Base-by-base conservation (phyloP, 30 jellyfish, hydroid and myxozoan species). In the Rhopilema esculentum region DNA sequence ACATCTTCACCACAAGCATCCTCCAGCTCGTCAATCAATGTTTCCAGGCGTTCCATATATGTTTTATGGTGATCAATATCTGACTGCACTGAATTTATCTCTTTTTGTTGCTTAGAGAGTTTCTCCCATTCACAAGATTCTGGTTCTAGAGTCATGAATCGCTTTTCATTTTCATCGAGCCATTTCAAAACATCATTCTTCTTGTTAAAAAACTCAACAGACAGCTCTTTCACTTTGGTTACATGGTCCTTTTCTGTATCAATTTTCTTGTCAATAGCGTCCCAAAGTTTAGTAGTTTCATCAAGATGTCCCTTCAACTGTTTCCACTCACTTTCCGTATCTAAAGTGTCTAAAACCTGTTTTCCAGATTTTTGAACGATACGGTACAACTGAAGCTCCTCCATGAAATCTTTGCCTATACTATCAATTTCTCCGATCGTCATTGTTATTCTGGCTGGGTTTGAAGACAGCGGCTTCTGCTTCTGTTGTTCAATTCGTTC, bases 81-180 rank as follows among this genome's bases (percentile, higher is more conserved):
- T 0, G 93, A 85, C 66, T 91, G 97, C 7, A 95, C 82, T 18
- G 96, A 96, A 80, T 95, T 95, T 61, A 91, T 80, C 53, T 95
- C 98, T 70, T 91, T 90, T 70, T 95, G 99, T 71, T 95, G 99
- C 16, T 68, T 84, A 6, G 85, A 88, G 12, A 95, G 94, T 48
- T 86, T 75, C 48, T 90, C 97, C 23, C 83, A 79, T 20, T 95
- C 84, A 40, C 97, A 78, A 1, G 96, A 79, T 32, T 85, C 99
- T 19, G 99, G 98, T 52, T 95, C 96, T 1, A 90, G 89, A 22
- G 78, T 75, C 24, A 49, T 66, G 17, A 95, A 79, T 75, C 87
- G 89, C 88, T 87, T 83, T 53, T 86, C 97, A 61, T 76, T 87
- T 29, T 82, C 89, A 50, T 85, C 97, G 31, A 90, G 82, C 90